These are phyloP conservation scores for Mirza zaza DNA, from an alignment of 2,113 vertebrate species.

Conservation along the genomic window DNA sequence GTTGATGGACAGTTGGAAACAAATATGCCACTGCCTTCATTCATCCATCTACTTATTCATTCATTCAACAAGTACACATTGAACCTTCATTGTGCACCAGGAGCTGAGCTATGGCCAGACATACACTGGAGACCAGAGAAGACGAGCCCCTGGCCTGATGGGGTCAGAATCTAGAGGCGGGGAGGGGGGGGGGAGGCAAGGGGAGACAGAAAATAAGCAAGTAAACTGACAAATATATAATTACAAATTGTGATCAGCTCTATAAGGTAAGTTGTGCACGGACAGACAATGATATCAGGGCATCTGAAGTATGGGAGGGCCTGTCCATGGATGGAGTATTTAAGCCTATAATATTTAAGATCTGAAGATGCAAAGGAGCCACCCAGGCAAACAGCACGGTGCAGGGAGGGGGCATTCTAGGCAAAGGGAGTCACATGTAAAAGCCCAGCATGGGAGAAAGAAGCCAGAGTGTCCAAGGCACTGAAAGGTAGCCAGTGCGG, in stretches of 20 bases:
- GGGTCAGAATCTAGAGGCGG: not conserved
- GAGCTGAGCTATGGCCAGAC: not conserved
- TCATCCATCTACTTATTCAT: not conserved
- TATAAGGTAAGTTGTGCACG: not conserved
- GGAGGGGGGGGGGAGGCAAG: not conserved
- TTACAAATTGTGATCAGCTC: not conserved
- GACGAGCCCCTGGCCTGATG: not conserved
- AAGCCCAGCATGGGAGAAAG: not conserved
- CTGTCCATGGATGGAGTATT: not conserved
- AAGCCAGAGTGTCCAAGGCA: not conserved
- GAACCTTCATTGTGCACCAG: not conserved
- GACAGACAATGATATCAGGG: not conserved
- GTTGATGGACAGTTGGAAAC: not conserved
- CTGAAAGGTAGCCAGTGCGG: not conserved
- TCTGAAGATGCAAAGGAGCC: not conserved
- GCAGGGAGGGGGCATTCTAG: not conserved
- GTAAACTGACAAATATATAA: not conserved
- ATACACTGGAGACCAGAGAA: not conserved
- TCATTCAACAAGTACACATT: not conserved
- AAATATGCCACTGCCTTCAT: not conserved
- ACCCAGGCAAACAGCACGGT: not conserved
- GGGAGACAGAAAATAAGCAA: not conserved
- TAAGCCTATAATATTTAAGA: not conserved
- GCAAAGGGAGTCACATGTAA: not conserved
- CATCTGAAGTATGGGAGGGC: not conserved